These are phyloP conservation scores for Cossypha niveicapilla DNA, from an alignment of 2,797 vertebrate species.

Conservation along the genomic window DNA sequence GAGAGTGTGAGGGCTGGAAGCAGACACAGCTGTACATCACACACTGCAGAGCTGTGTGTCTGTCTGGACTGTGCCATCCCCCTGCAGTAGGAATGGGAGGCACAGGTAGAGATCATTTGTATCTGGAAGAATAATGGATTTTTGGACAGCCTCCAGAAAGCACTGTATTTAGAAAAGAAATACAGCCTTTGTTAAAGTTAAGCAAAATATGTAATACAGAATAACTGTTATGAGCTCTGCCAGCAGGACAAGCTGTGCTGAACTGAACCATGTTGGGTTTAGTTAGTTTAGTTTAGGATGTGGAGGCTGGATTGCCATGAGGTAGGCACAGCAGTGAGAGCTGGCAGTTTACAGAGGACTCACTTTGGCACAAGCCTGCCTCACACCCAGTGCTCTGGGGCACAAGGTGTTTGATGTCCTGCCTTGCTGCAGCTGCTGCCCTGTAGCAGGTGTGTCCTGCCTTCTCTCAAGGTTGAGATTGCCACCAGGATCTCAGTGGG, in stretches of 20 bases:
- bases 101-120: neutral
- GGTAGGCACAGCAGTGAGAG: rapidly evolving
- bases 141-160: neutral
- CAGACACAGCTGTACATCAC: neutral
- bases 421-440: too few species aligned
- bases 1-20: neutral
- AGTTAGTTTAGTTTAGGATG: too few species aligned
- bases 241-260: neutral
- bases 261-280: neutral
- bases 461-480: neutral
- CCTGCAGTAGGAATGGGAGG: neutral
- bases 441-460: too few species aligned
- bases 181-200: neutral
- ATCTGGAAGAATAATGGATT: neutral
- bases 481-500: neutral
- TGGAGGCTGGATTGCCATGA: neutral
- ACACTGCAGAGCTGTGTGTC: neutral
- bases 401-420: rapidly evolving
- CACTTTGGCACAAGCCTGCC: neutral
- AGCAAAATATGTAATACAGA: neutral
- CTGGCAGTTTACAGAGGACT: neutral
- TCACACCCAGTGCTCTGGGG: neutral
- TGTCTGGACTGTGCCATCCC: neutral
- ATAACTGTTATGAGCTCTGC: neutral
- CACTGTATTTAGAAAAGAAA: neutral